A percentile compares a stretch with the other conserved stretches of the same genome.
These are phyloP conservation scores for Chondrilla cf. caribensis DNA, from an alignment of 37 sponge, comb jelly and placozoan genomes.

Conservation along the genomic window DNA sequence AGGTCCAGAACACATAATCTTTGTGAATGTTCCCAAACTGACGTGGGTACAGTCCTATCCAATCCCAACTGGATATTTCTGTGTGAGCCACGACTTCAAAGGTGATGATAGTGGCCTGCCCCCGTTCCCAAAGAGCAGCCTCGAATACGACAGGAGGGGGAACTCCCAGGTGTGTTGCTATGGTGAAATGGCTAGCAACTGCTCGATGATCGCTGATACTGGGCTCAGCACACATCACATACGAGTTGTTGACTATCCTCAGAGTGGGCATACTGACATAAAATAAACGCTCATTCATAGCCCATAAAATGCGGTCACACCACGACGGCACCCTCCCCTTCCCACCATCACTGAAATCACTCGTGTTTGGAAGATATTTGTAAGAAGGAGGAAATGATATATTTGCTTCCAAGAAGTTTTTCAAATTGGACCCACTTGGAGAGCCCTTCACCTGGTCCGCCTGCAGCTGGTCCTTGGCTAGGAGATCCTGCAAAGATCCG, in stretches of 20 bases:
- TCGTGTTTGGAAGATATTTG: slow-evolving; percentile 62
- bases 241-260: slow-evolving; percentile 24
- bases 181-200: slow-evolving; percentile 51
- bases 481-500: background rate
- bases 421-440: slow-evolving; percentile 29
- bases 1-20: slow-evolving; percentile 46
- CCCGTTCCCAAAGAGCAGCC: slow-evolving; percentile 41
- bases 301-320: slow-evolving; percentile 81
- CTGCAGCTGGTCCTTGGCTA: slow-evolving; percentile 54
- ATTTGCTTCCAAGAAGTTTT: slow-evolving; percentile 61
- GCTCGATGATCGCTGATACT: slow-evolving; percentile 80
- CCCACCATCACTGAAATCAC: slow-evolving; percentile 43
- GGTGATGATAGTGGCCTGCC: slow-evolving; percentile 19
- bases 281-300: slow-evolving; percentile 41
- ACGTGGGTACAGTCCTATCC: slow-evolving; percentile 60
- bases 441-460: slow-evolving; percentile 51
- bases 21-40: slow-evolving; percentile 43
- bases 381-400: slow-evolving; percentile 63
- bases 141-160: slow-evolving; percentile 44
- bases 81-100: slow-evolving; percentile 43
- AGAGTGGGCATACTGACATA: slow-evolving; percentile 41
- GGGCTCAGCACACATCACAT: slow-evolving; percentile 58
- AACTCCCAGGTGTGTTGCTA: slow-evolving; percentile 31
- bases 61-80: slow-evolving; percentile 58
- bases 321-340: slow-evolving; percentile 73